These are phyloP conservation scores for Takifugu ocellatus DNA, from an alignment of 2,797 vertebrate species.

Conservation along the genomic window DNA sequence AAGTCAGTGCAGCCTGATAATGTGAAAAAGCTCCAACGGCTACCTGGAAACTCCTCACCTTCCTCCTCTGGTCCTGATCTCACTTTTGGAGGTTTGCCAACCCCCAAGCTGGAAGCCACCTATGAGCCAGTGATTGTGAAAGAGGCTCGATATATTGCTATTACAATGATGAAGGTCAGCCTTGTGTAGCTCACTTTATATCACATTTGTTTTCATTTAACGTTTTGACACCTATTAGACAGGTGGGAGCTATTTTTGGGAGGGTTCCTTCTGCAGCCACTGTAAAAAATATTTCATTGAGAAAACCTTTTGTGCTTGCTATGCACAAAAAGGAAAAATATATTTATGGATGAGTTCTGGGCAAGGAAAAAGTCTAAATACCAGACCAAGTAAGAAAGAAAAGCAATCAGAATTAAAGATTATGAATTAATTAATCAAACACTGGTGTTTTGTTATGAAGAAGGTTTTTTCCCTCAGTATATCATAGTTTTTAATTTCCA, in stretches of 20 bases:
- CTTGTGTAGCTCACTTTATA: background rate
- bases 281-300: background rate
- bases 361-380: too few species aligned
- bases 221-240: background rate
- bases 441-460: background rate
- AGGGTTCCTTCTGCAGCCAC: background rate
- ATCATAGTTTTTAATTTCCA: background rate
- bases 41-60: conserved; percentile 85
- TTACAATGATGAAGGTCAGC: conserved; percentile 99
- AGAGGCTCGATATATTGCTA: conserved; percentile 96
- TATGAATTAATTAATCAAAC: too few species aligned
- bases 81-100: conserved; percentile 93
- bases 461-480: background rate
- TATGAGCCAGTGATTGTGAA: conserved; percentile 99
- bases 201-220: conserved; percentile 5
- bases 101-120: conserved; percentile 93
- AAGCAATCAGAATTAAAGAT: too few species aligned
- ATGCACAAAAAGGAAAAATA: too few species aligned
- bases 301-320: too few species aligned
- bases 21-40: conserved; percentile 85
- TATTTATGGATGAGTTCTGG: too few species aligned
- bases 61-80: conserved; percentile 80
- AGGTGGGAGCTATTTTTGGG: conserved; percentile 6
- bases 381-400: too few species aligned
- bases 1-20: conserved; percentile 93